These are phyloP conservation scores for Metaphire vulgaris DNA, from an alignment of 1,140 invertebrate genomes.

Conservation along the genomic window DNA sequence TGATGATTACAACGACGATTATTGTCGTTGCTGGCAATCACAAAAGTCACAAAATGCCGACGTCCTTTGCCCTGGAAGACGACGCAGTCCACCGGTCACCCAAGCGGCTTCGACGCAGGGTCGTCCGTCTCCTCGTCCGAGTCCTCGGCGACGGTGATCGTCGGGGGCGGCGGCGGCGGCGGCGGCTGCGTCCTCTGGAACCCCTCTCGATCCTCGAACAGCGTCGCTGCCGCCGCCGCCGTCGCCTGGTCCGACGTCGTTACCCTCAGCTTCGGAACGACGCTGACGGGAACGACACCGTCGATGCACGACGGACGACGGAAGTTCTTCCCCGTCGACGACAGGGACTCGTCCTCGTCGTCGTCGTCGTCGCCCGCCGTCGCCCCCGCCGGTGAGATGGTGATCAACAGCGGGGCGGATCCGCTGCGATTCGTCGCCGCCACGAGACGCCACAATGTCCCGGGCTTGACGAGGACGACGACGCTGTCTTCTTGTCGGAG, in stretches of 20 bases:
- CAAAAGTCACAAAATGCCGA: too few relatives aligned
- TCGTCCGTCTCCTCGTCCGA: background rate
- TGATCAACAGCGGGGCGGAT: slow-evolving; percentile 12
- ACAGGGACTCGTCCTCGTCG: slow-evolving; percentile 21
- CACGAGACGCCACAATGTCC: background rate
- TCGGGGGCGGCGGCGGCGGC: background rate
- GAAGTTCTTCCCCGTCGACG: slow-evolving; percentile 2
- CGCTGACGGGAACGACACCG: slow-evolving; percentile 23
- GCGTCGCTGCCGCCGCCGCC: background rate
- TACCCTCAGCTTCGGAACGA: slow-evolving; percentile 3
- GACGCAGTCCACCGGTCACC: too few relatives aligned
- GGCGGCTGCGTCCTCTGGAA: too few relatives aligned
- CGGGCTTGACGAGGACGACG: background rate
- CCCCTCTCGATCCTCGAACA: background rate
- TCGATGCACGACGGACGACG: slow-evolving; percentile 29
- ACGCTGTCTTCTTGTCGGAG: slow-evolving; percentile 1
- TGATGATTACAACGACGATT: background rate
- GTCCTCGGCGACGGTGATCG: background rate
- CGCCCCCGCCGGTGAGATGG: slow-evolving; percentile 28
- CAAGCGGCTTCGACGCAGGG: background rate
- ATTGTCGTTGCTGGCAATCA: too few relatives aligned
- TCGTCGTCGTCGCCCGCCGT: slow-evolving; percentile 20
- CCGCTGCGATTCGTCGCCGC: slow-evolving; percentile 2
- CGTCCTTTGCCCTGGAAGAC: too few relatives aligned
- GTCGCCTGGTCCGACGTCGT: background rate